phyloP scores from a whole-genome alignment of 2,888 invertebrate genomes.

The Acanthosepion esculentum region DNA sequence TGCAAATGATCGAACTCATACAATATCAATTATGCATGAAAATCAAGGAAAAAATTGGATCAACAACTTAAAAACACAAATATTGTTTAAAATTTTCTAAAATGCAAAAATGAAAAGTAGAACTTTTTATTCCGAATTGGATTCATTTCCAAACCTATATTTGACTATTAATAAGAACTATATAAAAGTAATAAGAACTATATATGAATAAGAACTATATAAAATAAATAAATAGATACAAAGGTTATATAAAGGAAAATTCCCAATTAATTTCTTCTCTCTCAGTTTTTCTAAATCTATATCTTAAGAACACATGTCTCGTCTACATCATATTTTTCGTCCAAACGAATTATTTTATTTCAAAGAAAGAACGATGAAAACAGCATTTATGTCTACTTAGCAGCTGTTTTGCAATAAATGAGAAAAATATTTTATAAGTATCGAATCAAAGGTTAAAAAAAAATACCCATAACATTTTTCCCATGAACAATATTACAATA shows the following conservation, averaged over 20 bases:
- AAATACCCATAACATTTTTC: neutral
- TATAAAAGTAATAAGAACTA: neutral
- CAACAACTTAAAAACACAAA: too few relatives aligned
- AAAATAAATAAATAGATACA: neutral
- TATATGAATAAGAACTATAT: neutral
- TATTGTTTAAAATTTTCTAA: too few relatives aligned
- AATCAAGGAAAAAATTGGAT: too few relatives aligned
- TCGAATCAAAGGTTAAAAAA: neutral
- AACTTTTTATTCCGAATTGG: neutral
- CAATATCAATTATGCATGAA: too few relatives aligned
- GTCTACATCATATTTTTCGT: neutral
- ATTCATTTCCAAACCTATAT: neutral
- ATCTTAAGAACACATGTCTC: neutral
- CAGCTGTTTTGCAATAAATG: neutral
- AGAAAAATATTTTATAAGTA: neutral
- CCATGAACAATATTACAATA: neutral
- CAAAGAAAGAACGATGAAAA: neutral
- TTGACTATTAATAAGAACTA: neutral
- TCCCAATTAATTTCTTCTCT: too few relatives aligned
- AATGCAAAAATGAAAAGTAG: neutral
- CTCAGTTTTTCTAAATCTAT: too few relatives aligned
- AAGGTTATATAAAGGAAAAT: neutral
- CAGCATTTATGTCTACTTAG: neutral
- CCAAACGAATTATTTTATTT: neutral
- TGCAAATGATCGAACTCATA: too few relatives aligned